Percentiles rank a stretch among this genome's conserved stretches.
Evolutionary conservation across 2,888 invertebrate species (phyloP).

Genomic region (Disparrhopalites patrizii): DNA sequence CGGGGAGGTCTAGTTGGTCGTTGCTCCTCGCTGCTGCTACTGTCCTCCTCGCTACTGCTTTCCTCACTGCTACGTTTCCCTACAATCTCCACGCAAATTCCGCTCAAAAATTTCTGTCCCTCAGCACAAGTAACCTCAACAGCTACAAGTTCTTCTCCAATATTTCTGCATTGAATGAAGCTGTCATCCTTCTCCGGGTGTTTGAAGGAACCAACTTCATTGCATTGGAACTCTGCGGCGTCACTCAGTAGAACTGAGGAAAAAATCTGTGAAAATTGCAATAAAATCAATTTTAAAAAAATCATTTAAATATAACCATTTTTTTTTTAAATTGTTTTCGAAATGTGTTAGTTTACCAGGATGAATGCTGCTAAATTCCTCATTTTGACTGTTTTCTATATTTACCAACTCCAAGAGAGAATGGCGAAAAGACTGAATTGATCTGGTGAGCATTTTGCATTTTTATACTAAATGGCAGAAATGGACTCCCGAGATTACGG

Average conservation of each 20-base stretch:
- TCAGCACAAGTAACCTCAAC: background rate
- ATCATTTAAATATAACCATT: background rate
- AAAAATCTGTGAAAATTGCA: conserved; percentile 1
- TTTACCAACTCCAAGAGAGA: background rate
- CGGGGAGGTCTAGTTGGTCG: background rate
- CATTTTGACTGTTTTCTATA: conserved; percentile 7
- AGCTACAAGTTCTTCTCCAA: background rate
- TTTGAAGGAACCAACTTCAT: background rate
- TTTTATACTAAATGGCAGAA: too few species aligned
- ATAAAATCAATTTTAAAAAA: background rate
- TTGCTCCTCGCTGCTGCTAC: background rate
- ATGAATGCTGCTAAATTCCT: conserved; percentile 15
- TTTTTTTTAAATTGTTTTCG: background rate
- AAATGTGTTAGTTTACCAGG: conserved; percentile 10
- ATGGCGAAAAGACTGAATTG: too few species aligned
- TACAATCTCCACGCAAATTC: background rate
- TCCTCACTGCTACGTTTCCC: background rate
- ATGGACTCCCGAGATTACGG: too few species aligned
- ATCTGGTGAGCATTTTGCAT: too few species aligned
- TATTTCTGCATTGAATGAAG: background rate
- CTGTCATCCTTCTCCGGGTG: background rate
- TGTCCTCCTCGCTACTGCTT: background rate
- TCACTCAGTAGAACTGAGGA: conserved; percentile 12
- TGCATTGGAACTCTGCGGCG: background rate
- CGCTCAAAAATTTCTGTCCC: background rate